Percentiles rank a stretch among this genome's conserved stretches.
These are phyloP conservation scores for Linnaemya vulpina DNA, from an alignment of 2,888 invertebrate genomes.

Conservation along the genomic window DNA sequence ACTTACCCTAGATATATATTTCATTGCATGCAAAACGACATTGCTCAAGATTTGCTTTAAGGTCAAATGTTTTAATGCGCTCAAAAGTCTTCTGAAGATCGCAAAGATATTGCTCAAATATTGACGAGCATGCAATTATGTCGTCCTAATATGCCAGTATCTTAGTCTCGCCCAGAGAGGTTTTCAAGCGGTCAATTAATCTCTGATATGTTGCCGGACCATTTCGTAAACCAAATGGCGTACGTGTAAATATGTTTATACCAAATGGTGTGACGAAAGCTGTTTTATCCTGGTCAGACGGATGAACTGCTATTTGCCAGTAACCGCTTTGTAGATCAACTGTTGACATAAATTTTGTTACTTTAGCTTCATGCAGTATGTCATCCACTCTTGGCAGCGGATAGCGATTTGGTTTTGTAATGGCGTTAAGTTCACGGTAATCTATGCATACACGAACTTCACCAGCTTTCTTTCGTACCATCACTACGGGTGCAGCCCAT, in stretches of 20 bases:
- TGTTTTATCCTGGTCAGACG: slow-evolving; percentile 65
- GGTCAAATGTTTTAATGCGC: slow-evolving; percentile 37
- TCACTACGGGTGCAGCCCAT: slow-evolving; percentile 78
- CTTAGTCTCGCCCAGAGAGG: slow-evolving; percentile 67
- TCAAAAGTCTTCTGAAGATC: slow-evolving; percentile 56
- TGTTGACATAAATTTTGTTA: slow-evolving; percentile 61
- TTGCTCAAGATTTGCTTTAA: slow-evolving; percentile 72
- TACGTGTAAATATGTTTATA: slow-evolving; percentile 66
- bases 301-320: slow-evolving; percentile 61
- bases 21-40: slow-evolving; percentile 67
- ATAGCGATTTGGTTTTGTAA: slow-evolving; percentile 22
- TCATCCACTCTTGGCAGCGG: slow-evolving; percentile 57
- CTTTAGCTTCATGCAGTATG: slow-evolving; percentile 59
- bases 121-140: slow-evolving; percentile 73
- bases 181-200: slow-evolving; percentile 38
- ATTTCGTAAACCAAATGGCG: slow-evolving; percentile 70
- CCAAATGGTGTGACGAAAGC: slow-evolving; percentile 68
- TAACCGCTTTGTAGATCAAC: slow-evolving; percentile 67
- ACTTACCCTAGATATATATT: slow-evolving; percentile 68
- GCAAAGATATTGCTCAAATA: slow-evolving; percentile 69
- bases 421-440: slow-evolving; percentile 70
- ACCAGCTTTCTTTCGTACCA: slow-evolving; percentile 79
- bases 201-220: slow-evolving; percentile 69
- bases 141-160: slow-evolving; percentile 76
- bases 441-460: slow-evolving; percentile 78